Evolutionary conservation across 2,888 invertebrate genomes (phyloP).

Genomic region (Matsumyia berberina): DNA sequence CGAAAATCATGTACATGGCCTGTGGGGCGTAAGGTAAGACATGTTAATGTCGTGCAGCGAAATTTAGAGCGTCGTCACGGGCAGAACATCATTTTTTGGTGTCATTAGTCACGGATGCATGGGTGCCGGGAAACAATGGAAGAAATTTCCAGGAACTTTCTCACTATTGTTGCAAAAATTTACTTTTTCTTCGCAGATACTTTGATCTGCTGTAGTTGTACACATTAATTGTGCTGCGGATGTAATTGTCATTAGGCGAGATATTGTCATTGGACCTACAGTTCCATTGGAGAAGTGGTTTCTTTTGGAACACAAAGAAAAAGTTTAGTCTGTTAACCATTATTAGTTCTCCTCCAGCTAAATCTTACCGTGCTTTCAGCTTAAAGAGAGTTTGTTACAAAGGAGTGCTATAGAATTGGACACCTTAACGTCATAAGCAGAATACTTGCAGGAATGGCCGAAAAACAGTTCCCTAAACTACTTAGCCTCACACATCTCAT

Average conservation of each 20-base stretch:
- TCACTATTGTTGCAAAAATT: constrained; percentile 40
- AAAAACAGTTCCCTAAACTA: too few species aligned
- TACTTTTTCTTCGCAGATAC: neutral
- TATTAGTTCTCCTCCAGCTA: too few species aligned
- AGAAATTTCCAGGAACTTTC: constrained; percentile 50
- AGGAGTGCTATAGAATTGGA: too few species aligned
- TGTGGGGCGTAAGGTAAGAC: constrained; percentile 45
- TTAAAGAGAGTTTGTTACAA: too few species aligned
- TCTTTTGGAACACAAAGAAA: too few species aligned
- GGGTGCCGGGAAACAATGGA: constrained; percentile 21
- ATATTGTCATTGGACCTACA: too few species aligned
- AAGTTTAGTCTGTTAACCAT: too few species aligned
- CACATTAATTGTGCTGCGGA: constrained; percentile 17
- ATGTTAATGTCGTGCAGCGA: constrained; percentile 63
- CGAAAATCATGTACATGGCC: constrained; percentile 49
- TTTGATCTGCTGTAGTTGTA: neutral
- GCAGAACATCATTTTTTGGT: constrained; percentile 39
- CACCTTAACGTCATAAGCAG: too few species aligned
- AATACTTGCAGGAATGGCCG: too few species aligned
- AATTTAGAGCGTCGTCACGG: constrained; percentile 41
- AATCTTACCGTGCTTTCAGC: too few species aligned
- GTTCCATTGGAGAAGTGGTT: too few species aligned
- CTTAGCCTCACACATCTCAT: too few species aligned
- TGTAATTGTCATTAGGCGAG: neutral
- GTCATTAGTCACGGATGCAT: constrained; percentile 71